Base-by-base conservation (phyloP, 1,140 invertebrate genomes). In the Drosophila rufa region DNA sequence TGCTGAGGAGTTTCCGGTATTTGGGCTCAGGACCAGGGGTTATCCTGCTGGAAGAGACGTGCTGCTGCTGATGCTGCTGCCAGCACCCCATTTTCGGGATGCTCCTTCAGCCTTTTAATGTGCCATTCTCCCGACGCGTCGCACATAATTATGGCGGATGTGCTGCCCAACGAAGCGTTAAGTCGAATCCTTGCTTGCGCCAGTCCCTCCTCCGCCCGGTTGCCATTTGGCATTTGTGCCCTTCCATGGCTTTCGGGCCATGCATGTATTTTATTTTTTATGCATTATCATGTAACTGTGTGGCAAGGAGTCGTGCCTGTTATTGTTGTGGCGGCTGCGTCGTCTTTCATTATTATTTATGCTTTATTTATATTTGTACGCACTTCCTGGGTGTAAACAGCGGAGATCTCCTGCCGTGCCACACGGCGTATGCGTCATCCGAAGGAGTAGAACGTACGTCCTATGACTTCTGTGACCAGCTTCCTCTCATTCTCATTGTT, bases 121-220 rank as follows among this genome's bases (percentile, higher is more conserved):
- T 69, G 79, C 75, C 71, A 77, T 82, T 82, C 76, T 77, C 65
- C 64, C 69, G 87, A 82, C 86, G 86, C 86, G 86, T 91, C 86
- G 80, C 86, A 87, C 82, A 91, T 91, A 91, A 91, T 91, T 91
- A 91, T 91, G 76, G 82, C 87, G 87, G 87, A 91, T 91, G 87
- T 91, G 87, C 47, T 74, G 87, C 57, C 69, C 82, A 91, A 81
- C 87, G 82, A 81, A 91, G 87, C 87, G 87, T 86, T 86, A 91
- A 91, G 80, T 81, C 79, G 80, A 84, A 79, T 84, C 83, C 83
- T 91, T 79, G 73, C 68, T 80, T 3, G 22, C 22, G 2, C 69
- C 81, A 57, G 47, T 38, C 46, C 47, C 61, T 61, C 47, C 45
- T 45, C 2, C 30, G 47, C 47, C 33, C 1, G 7, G 36, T 62